phyloP scores from a whole-genome alignment of 2,113 vertebrate species.

The Tachycineta bicolor region DNA sequence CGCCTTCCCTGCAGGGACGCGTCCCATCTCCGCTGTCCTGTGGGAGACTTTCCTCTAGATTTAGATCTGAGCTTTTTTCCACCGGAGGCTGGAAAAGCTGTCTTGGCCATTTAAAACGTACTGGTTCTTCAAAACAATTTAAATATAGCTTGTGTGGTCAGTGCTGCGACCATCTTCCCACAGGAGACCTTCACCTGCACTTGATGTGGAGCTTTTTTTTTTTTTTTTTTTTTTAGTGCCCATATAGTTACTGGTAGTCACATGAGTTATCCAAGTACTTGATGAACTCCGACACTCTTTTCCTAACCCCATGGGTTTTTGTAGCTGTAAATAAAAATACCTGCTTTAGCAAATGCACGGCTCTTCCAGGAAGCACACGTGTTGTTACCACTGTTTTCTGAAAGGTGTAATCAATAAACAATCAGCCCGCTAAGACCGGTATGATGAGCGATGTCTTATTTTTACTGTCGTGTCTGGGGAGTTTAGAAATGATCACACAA shows the following conservation, averaged over 20 bases:
- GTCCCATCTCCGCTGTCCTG: neutral
- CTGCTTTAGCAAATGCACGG: neutral
- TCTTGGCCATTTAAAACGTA: neutral
- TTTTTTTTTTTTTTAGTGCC: neutral
- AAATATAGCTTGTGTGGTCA: neutral
- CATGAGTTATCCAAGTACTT: neutral
- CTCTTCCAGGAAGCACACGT: conserved; percentile 6
- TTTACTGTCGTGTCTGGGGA: neutral
- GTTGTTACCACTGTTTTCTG: conserved; percentile 20
- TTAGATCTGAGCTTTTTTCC: neutral
- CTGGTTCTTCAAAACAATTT: neutral
- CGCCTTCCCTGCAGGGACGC: neutral
- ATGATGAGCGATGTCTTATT: neutral
- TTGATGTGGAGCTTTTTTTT: neutral
- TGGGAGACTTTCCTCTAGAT: neutral
- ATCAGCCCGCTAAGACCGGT: neutral
- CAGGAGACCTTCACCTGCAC: neutral
- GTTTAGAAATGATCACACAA: neutral
- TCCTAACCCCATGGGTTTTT: neutral
- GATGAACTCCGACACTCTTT: neutral
- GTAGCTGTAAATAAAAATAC: conserved; percentile 15
- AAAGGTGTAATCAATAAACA: conserved; percentile 16
- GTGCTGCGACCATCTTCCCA: neutral
- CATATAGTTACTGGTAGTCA: conserved; percentile 13
- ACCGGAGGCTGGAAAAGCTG: neutral